Evolutionary conservation across 1,140 invertebrate genomes (phyloP).

Genomic region (Drosophila melanogaster): DNA sequence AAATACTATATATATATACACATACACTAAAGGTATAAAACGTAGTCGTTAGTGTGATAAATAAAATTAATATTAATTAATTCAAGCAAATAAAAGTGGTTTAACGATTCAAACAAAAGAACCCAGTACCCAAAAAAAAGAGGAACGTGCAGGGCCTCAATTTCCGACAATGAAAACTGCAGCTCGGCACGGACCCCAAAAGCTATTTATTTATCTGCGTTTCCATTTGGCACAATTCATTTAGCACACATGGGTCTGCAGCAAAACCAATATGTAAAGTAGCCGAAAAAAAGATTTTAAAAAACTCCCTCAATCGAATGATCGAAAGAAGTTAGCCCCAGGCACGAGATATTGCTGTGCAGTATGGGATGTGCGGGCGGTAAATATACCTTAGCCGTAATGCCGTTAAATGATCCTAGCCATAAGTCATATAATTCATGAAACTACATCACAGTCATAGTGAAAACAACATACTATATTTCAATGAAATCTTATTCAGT

Average conservation of each 20-base stretch:
- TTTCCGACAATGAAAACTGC: conserved; percentile 4
- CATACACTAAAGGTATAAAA: conserved; percentile 63
- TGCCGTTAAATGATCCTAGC: conserved; percentile 20
- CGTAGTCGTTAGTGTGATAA: conserved; percentile 78
- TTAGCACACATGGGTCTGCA: conserved; percentile 35
- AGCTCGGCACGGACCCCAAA: conserved; percentile 26
- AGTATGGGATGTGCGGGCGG: background rate
- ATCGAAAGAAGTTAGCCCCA: background rate
- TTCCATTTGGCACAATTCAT: conserved; percentile 27
- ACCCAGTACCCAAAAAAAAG: conserved; percentile 17
- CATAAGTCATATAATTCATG: conserved; percentile 50
- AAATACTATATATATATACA: conserved; percentile 62
- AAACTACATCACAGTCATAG: conserved; percentile 38
- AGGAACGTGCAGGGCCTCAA: conserved; percentile 25
- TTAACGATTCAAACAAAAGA: conserved; percentile 67
- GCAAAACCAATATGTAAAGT: conserved; percentile 10
- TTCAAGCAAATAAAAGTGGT: conserved; percentile 67
- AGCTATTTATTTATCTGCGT: conserved; percentile 32
- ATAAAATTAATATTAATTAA: conserved; percentile 75
- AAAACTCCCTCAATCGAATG: conserved; percentile 11
- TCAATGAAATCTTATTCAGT: conserved; percentile 27
- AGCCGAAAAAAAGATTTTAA: conserved; percentile 21
- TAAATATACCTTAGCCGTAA: no score
- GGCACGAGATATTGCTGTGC: conserved; percentile 8
- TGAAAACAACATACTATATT: conserved; percentile 17